phyloP scores from a whole-genome alignment of 2,797 vertebrate species.

The Enteromius thamalakanensis region DNA sequence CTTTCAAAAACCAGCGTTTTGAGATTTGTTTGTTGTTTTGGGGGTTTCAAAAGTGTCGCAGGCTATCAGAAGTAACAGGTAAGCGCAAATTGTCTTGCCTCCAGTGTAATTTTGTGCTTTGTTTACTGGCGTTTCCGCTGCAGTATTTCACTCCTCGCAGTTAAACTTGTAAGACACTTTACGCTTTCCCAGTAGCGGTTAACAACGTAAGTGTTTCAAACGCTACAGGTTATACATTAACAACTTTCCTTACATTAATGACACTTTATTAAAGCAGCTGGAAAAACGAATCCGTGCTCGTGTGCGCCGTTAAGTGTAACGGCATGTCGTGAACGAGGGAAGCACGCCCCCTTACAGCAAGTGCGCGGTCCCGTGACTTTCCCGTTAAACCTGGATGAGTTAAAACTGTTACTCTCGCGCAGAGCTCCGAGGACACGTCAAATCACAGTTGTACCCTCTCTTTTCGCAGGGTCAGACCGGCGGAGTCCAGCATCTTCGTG shows the following conservation, averaged over 20 bases:
- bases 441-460: constrained; percentile 30
- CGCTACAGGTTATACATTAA: background rate
- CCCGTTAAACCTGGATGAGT: constrained; percentile 28
- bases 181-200: too few species aligned
- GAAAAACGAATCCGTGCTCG: background rate
- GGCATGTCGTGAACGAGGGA: constrained; percentile 48
- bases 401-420: constrained; percentile 28
- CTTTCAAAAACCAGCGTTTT: background rate
- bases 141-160: background rate
- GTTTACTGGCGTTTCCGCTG: constrained; percentile 15
- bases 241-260: background rate
- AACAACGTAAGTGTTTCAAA: background rate
- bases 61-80: constrained; percentile 21
- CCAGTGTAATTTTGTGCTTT: background rate
- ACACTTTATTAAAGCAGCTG: background rate
- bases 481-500: constrained; percentile 53
- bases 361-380: constrained; percentile 44
- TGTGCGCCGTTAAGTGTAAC: constrained; percentile 27
- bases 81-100: background rate
- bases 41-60: background rate
- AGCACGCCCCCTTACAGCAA: constrained; percentile 63
- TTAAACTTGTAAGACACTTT: background rate
- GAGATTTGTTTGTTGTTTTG: background rate
- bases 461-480: constrained; percentile 54
- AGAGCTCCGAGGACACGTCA: constrained; percentile 35